phyloP scores from a whole-genome alignment of 92 coral and sea anemone genomes.

The Montipora capitata region DNA sequence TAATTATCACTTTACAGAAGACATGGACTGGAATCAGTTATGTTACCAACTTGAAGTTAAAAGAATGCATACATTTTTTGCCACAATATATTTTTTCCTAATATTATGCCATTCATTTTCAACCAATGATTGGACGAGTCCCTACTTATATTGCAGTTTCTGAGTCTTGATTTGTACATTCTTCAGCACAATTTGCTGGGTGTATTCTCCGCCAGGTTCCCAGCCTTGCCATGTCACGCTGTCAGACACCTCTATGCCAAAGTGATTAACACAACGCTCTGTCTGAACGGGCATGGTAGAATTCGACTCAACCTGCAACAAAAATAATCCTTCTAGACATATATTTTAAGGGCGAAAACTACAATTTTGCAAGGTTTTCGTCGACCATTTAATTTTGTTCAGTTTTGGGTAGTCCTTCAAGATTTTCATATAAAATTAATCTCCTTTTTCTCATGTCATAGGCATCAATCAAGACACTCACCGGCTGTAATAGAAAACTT shows the following conservation, averaged over 20 bases:
- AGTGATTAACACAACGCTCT: slow-evolving; percentile 50
- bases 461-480: not conserved
- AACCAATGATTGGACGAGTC: not conserved
- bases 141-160: slow-evolving; percentile 96
- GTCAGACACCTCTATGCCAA: slow-evolving; percentile 96
- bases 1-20: too few relatives aligned
- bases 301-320: not conserved
- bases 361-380: not conserved
- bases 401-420: too few relatives aligned
- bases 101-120: not conserved
- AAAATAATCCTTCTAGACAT: not conserved
- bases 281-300: slow-evolving; percentile 56
- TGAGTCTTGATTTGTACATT: slow-evolving; percentile 98
- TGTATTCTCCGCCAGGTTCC: slow-evolving; percentile 99
- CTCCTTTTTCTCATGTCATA: not conserved
- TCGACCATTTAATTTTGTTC: not conserved
- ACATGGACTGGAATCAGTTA: not conserved
- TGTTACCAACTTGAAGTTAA: not conserved
- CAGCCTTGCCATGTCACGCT: slow-evolving; percentile 98
- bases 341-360: not conserved
- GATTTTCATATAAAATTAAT: too few relatives aligned
- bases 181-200: slow-evolving; percentile 93
- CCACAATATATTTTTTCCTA: too few relatives aligned
- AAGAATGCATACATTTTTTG: not conserved
- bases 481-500: not conserved